Evolutionary conservation across 2,113 vertebrate genomes (phyloP), one percentile per base, ranked within the genome.

Genomic region (Suricata suricatta): DNA sequence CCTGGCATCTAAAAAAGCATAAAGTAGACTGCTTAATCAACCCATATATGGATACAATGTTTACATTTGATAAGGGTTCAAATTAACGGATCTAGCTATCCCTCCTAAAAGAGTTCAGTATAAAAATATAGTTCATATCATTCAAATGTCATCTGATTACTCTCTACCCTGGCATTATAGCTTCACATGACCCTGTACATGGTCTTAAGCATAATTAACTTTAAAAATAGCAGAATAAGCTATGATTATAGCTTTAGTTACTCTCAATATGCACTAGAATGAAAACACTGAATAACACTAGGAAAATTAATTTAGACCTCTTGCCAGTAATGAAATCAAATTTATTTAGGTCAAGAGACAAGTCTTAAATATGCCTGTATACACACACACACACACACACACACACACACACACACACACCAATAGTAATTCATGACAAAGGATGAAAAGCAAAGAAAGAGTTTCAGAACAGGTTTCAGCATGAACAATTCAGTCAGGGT

Each of bases 261-360:
- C 33, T 10, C 41, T 85, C 29, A 71, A 7, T 90, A 84, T 88
- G 29, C 60, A 96, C n/a, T 87, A 95, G 13, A 92, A 84, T 83
- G 16, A 90, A 14, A 95, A 68, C 54, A 80, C 3, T 88, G 13
- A 94, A 83, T 93, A 87, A 94, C 29, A 94, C 41, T 77, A 38
- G 31, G 83, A 98, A 89, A 83, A 76, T 57, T 93, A 83, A 91
- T 79, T 87, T 84, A 84, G n/a, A 85, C 23, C 86, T 80, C 50
- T 90, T 94, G 16, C n/a, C 88, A 94, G 81, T 82, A 95, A 96
- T 52, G 17, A 90, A 96, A 85, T 57, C 16, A 66, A 91, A 85
- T 21, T 54, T 95, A 88, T 63, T n/a, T 85, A 77, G 7, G 33
- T 85, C 52, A 88, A 90, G 50, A 92, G 12, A 86, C 13, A 87